Conservation (phyloP, 2,797 vertebrate genomes). For the Pachyuromys duprasi region DNA sequence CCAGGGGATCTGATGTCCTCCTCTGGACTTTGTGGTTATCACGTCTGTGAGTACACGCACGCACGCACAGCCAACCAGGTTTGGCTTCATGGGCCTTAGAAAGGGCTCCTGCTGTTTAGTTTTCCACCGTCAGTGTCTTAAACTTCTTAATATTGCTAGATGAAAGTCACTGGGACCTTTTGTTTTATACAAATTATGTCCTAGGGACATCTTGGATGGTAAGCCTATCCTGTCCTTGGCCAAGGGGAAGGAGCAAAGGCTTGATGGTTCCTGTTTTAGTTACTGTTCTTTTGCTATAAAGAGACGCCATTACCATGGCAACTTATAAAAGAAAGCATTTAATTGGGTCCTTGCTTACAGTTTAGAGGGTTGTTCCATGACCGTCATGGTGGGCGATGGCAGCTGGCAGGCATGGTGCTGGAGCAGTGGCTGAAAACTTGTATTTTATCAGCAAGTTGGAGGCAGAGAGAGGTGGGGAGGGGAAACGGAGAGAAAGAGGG, state of each 20-base stretch:
- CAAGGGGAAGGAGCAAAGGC: neutral
- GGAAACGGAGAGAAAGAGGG: neutral
- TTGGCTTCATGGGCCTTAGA: neutral
- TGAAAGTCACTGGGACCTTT: neutral
- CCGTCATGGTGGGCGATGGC: too few species aligned
- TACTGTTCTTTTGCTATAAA: neutral
- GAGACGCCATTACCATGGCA: neutral
- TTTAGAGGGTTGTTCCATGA: neutral
- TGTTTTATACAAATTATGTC: neutral
- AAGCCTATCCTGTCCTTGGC: neutral
- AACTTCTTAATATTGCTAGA: conserved; percentile 13
- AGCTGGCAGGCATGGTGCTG: neutral
- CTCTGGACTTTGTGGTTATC: neutral
- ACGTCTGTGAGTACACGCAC: neutral
- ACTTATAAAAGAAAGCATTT: neutral
- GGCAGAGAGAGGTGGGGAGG: neutral
- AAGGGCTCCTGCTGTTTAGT: neutral
- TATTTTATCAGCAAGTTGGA: neutral
- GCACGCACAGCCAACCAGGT: neutral
- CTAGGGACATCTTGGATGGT: neutral
- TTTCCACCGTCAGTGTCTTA: neutral
- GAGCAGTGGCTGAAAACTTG: neutral
- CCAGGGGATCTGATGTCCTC: neutral
- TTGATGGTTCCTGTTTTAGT: neutral
- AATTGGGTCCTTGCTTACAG: neutral